A percentile compares a stretch with the other conserved stretches of the same genome.
These are phyloP conservation scores for Theodoxus fluviatilis DNA, from an alignment of 2,888 invertebrate genomes.

Conservation along the genomic window DNA sequence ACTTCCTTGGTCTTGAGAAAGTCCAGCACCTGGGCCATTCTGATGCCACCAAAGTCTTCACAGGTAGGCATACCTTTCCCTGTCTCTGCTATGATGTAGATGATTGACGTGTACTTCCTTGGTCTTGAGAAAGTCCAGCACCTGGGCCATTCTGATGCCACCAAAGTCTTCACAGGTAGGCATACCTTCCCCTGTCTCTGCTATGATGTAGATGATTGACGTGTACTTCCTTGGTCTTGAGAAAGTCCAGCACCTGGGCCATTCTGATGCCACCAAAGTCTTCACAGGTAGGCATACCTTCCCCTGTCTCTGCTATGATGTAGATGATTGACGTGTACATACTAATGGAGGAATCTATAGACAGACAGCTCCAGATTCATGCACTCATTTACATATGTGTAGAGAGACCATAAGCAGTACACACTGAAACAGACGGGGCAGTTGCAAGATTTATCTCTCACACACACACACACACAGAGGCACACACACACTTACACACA, in stretches of 20 bases:
- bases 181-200: no score
- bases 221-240: constrained; percentile 88
- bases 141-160: constrained; percentile 83
- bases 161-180: constrained; percentile 58
- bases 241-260: constrained; percentile 80
- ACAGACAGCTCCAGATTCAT: no score
- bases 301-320: no score
- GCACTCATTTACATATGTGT: no score
- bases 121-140: constrained; percentile 84
- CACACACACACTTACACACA: no score
- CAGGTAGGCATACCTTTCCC: constrained; percentile 49
- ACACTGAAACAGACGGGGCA: no score
- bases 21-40: constrained; percentile 83
- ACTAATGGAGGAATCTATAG: no score
- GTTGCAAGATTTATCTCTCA: no score
- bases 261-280: constrained; percentile 76
- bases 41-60: constrained; percentile 72
- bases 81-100: no score
- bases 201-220: no score
- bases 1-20: constrained; percentile 89
- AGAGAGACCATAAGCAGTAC: no score
- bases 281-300: constrained; percentile 58
- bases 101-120: constrained; percentile 91
- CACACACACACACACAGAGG: no score
- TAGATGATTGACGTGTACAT: constrained; percentile 95